These are phyloP conservation scores for Calcarius lapponicus DNA, from an alignment of 2,797 vertebrate genomes.

Conservation along the genomic window DNA sequence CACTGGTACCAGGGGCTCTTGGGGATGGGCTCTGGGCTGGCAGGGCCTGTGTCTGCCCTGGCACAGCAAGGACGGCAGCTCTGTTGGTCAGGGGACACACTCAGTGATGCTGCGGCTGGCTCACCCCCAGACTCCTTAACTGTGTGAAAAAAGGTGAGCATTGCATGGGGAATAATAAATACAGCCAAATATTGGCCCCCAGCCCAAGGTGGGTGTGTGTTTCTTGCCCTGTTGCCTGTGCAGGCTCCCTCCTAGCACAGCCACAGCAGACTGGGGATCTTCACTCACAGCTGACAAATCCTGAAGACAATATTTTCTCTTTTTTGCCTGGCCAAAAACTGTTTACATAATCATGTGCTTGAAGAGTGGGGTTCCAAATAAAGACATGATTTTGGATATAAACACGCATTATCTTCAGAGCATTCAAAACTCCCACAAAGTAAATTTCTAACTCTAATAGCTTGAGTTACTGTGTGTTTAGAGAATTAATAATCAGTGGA, in stretches of 20 bases:
- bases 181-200: background rate
- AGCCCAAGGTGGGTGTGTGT: background rate
- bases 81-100: background rate
- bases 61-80: background rate
- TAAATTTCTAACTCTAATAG: background rate
- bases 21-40: background rate
- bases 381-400: background rate
- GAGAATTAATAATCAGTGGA: background rate
- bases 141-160: background rate
- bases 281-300: background rate
- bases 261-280: background rate
- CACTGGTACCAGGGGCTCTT: fast-evolving
- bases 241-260: background rate
- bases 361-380: background rate
- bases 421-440: background rate
- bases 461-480: background rate
- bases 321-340: background rate
- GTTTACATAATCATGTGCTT: background rate
- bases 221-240: background rate
- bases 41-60: background rate
- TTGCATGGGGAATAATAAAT: background rate
- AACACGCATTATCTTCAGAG: background rate
- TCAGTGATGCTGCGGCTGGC: background rate
- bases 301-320: background rate
- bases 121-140: background rate